These are phyloP conservation scores for Harpegnathos saltator DNA, from an alignment of 1,140 invertebrate genomes.

Conservation along the genomic window DNA sequence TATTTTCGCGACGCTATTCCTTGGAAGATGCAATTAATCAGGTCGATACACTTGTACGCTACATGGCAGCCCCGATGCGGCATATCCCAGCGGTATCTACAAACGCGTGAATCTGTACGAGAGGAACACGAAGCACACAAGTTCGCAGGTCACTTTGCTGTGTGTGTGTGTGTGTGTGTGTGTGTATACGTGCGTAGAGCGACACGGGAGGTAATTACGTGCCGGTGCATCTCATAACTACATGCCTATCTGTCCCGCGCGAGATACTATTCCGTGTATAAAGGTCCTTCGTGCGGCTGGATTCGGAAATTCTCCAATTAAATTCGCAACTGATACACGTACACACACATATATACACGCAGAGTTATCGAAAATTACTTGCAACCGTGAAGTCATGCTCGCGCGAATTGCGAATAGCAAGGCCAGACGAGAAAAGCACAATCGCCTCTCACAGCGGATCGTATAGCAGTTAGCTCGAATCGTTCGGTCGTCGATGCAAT, in stretches of 20 bases:
- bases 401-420: background rate
- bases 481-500: background rate
- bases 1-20: background rate
- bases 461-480: background rate
- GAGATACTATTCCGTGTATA: constrained; percentile 32
- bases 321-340: constrained; percentile 23
- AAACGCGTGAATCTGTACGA: background rate
- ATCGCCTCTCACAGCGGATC: background rate
- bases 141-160: background rate
- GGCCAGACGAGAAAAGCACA: background rate
- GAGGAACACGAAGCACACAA: background rate
- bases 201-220: constrained; percentile 37
- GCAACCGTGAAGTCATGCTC: background rate
- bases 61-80: background rate
- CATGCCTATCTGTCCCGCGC: constrained; percentile 15
- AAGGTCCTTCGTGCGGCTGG: background rate
- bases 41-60: background rate
- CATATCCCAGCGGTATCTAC: background rate
- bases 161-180: background rate
- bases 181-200: background rate
- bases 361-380: background rate
- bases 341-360: no score
- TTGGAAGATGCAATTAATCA: constrained; percentile 40
- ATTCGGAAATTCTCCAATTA: constrained; percentile 29
- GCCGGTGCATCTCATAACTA: constrained; percentile 39